These are phyloP conservation scores for Microchrysa polita DNA, from an alignment of 2,888 invertebrate species.

Conservation along the genomic window DNA sequence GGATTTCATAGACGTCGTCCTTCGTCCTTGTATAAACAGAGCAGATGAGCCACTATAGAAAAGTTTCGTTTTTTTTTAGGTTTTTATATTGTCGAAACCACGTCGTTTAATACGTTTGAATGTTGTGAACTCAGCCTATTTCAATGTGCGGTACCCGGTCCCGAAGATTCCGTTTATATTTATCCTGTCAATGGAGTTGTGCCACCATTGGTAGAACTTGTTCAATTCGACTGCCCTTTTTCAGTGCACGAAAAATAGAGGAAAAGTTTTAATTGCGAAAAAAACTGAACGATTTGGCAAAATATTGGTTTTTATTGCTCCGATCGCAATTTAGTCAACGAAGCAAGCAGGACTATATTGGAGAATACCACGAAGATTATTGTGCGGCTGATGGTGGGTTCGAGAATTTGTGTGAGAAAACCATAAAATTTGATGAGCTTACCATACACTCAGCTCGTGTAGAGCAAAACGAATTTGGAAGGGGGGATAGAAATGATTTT, in stretches of 20 bases:
- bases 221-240: no score
- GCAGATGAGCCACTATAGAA: conserved; percentile 35
- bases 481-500: conserved; percentile 8
- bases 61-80: conserved; percentile 18
- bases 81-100: background rate
- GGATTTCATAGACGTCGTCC: conserved; percentile 37
- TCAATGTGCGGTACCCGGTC: background rate
- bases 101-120: no score
- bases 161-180: conserved; percentile 6
- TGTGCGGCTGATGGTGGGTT: background rate
- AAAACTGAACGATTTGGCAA: conserved; percentile 39
- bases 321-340: background rate
- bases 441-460: conserved; percentile 17
- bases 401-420: no score
- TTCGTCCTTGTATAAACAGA: no score
- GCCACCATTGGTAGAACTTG: no score
- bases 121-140: conserved; percentile 17
- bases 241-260: conserved; percentile 5
- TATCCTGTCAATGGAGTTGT: no score
- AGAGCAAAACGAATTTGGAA: background rate
- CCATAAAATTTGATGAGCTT: conserved; percentile 34
- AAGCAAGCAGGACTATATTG: no score
- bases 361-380: background rate
- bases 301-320: conserved; percentile 36
- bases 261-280: conserved; percentile 44